phyloP scores from a whole-genome alignment of 2,797 vertebrate genomes.

The Danionella dracula region DNA sequence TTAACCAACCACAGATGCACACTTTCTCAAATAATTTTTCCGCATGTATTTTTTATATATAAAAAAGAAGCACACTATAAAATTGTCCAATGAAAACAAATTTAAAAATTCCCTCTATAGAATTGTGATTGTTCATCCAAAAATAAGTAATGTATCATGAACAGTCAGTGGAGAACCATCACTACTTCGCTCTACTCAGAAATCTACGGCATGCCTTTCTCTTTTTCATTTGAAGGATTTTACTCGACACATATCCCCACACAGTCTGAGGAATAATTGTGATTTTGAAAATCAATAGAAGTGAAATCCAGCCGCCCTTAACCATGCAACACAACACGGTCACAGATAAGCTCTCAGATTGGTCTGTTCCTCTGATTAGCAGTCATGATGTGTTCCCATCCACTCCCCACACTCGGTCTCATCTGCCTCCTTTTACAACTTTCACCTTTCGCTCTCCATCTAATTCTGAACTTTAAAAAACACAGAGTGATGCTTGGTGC shows the following conservation, averaged over 20 bases:
- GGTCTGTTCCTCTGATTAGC: slow-evolving; percentile 42
- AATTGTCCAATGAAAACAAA: too few relatives aligned
- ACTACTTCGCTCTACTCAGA: slow-evolving; percentile 6
- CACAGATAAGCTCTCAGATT: slow-evolving; percentile 54
- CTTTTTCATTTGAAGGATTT: not conserved
- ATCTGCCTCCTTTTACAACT: not conserved
- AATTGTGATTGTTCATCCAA: not conserved
- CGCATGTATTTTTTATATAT: too few relatives aligned
- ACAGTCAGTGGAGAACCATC: slow-evolving; percentile 56
- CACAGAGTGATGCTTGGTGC: slow-evolving; percentile 6
- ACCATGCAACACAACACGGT: slow-evolving; percentile 51
- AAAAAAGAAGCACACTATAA: too few relatives aligned
- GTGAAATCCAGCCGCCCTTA: slow-evolving; percentile 44
- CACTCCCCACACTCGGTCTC: not conserved
- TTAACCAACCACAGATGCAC: too few relatives aligned
- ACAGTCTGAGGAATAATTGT: slow-evolving; percentile 42
- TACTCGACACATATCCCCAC: slow-evolving; percentile 23
- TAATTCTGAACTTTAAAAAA: slow-evolving; percentile 3
- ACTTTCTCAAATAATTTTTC: too few relatives aligned
- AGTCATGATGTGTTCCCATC: slow-evolving; percentile 16
- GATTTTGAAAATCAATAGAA: slow-evolving; percentile 58
- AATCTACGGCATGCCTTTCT: not conserved
- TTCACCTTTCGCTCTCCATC: slow-evolving; percentile 10
- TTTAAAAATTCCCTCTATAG: too few relatives aligned
- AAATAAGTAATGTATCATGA: not conserved